phyloP scores from a whole-genome alignment of 2,797 vertebrate genomes.

The Amazonetta brasiliensis region DNA sequence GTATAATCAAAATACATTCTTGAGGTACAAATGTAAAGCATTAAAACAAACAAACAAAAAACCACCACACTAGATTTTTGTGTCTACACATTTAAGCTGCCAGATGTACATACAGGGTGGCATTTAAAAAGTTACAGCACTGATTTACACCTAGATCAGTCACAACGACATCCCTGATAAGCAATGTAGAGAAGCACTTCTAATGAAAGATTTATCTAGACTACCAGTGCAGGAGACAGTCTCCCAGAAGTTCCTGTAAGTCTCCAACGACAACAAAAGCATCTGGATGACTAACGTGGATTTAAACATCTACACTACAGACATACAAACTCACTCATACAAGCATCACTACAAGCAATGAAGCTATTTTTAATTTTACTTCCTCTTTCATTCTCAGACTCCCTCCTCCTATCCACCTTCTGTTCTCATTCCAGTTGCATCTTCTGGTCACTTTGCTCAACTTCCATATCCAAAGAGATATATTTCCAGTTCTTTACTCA shows the following conservation, averaged over 20 bases:
- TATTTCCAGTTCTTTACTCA: neutral
- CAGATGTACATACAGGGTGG: neutral
- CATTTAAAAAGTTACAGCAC: neutral
- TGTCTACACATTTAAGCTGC: neutral
- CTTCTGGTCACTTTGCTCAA: neutral
- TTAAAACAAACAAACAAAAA: neutral
- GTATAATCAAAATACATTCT: neutral
- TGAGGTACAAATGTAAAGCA: neutral
- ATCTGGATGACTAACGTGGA: neutral
- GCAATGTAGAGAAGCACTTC: neutral
- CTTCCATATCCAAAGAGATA: neutral
- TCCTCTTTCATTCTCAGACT: neutral
- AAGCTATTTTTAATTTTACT: slow-evolving; percentile 15
- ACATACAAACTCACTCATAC: neutral
- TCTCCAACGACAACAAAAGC: neutral
- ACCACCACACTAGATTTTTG: neutral
- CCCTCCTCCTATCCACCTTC: neutral
- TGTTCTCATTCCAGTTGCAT: neutral
- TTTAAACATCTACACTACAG: neutral
- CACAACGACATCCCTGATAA: neutral
- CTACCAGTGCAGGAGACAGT: neutral
- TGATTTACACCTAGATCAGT: neutral
- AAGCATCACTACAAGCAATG: neutral
- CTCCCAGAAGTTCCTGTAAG: neutral
- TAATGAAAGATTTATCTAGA: neutral